These are phyloP conservation scores for Erebia epiphron DNA, from an alignment of 2,888 invertebrate genomes.

Conservation along the genomic window DNA sequence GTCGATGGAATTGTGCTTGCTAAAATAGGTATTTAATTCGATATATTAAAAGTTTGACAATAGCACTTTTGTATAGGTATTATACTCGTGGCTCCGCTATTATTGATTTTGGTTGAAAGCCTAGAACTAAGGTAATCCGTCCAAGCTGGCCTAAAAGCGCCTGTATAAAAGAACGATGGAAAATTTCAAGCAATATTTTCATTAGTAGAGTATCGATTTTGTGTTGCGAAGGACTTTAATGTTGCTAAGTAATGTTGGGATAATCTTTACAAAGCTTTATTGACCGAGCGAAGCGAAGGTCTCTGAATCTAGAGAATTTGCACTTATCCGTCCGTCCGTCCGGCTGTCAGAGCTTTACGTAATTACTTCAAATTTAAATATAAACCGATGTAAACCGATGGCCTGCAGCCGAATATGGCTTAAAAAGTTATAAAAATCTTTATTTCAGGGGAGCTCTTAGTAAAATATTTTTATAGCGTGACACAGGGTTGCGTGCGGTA, in stretches of 20 bases:
- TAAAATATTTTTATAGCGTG: too few species aligned
- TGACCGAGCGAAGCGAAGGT: too few species aligned
- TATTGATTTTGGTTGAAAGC: constrained; percentile 24
- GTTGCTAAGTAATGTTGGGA: constrained; percentile 1
- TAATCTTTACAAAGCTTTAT: neutral
- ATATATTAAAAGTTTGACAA: neutral
- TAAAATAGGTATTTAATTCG: neutral
- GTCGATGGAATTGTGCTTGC: neutral
- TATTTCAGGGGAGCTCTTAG: too few species aligned
- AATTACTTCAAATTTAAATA: too few species aligned
- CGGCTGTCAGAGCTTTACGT: too few species aligned
- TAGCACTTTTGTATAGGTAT: constrained; percentile 11
- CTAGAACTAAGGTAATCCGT: constrained; percentile 13
- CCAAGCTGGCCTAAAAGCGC: neutral
- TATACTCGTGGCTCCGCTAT: neutral
- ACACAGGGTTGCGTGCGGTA: too few species aligned
- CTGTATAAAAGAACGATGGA: constrained; percentile 13
- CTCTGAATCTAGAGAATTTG: too few species aligned
- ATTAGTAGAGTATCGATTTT: constrained; percentile 6
- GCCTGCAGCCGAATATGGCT: too few species aligned
- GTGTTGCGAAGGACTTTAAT: neutral
- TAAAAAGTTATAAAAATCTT: too few species aligned
- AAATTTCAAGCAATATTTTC: constrained; percentile 14
- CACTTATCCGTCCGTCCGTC: too few species aligned
- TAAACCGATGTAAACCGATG: too few species aligned